Conservation (phyloP, 2,113 vertebrate genomes). For the Petrocephalus microphthalmus region DNA sequence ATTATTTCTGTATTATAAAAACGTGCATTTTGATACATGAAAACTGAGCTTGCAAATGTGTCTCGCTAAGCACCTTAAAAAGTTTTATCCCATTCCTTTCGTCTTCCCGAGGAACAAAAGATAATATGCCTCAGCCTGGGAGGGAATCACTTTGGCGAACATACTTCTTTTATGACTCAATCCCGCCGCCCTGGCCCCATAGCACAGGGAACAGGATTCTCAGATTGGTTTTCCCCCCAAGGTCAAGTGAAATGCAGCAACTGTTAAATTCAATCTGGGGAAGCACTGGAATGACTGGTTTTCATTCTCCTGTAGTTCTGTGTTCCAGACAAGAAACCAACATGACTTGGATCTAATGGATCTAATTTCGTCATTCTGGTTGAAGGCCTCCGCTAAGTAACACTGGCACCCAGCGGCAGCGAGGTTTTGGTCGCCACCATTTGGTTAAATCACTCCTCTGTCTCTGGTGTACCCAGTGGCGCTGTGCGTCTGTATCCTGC, state of each 20-base stretch:
- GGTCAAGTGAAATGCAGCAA: slow-evolving; percentile 19
- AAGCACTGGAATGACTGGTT: slow-evolving; percentile 1
- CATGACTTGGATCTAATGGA: not conserved
- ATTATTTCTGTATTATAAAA: not conserved
- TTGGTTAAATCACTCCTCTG: too few relatives aligned
- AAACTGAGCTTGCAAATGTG: not conserved
- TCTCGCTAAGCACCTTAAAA: not conserved
- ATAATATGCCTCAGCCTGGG: not conserved
- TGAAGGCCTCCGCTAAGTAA: not conserved
- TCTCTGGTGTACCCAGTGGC: not conserved
- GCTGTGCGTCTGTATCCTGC: not conserved
- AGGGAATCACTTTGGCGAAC: not conserved
- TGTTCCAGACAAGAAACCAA: not conserved
- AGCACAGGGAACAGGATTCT: not conserved
- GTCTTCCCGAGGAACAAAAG: not conserved
- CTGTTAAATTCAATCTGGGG: slow-evolving; percentile 14
- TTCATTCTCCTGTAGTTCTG: not conserved
- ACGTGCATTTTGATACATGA: not conserved
- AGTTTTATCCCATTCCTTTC: not conserved
- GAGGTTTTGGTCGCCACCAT: not conserved
- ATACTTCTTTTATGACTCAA: slow-evolving; percentile 5
- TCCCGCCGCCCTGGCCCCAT: not conserved
- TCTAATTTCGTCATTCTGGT: slow-evolving; percentile 1
- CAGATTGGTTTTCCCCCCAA: slow-evolving; percentile 15
- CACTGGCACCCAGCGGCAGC: not conserved